Percentiles rank a stretch among this genome's conserved stretches.
These are phyloP conservation scores for Lepisosteus osseus DNA, from an alignment of 2,113 vertebrate genomes.

Conservation along the genomic window DNA sequence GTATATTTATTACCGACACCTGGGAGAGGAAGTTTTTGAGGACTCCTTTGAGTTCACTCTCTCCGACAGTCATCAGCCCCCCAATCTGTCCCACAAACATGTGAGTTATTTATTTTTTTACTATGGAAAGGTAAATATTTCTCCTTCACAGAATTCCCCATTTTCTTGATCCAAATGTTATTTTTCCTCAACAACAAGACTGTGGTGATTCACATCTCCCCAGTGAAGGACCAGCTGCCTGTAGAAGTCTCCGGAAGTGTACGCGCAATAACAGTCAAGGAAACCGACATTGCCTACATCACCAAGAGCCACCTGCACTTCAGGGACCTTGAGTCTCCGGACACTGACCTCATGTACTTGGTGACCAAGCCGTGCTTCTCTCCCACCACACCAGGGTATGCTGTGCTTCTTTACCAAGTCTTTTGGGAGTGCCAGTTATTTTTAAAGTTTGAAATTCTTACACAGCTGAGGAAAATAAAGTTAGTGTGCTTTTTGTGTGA, in stretches of 20 bases:
- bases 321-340: constrained; percentile 60
- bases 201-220: constrained; percentile 57
- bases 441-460: too few relatives aligned
- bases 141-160: too few relatives aligned
- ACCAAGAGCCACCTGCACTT: constrained; percentile 64
- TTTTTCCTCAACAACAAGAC: constrained; percentile 37
- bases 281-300: constrained; percentile 65
- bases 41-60: constrained; percentile 63
- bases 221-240: constrained; percentile 70
- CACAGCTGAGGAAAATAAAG: too few relatives aligned
- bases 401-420: too few relatives aligned
- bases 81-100: constrained; percentile 62
- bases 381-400: constrained; percentile 49
- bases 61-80: constrained; percentile 61
- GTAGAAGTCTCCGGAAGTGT: constrained; percentile 52
- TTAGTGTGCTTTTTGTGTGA: too few relatives aligned
- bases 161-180: too few relatives aligned
- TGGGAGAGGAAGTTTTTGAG: constrained; percentile 63
- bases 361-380: constrained; percentile 68
- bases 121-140: background rate
- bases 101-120: constrained; percentile 34
- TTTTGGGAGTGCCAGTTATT: too few relatives aligned
- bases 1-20: constrained; percentile 63
- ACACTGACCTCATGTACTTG: constrained; percentile 60
- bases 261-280: constrained; percentile 60